A percentile compares a stretch with the other conserved stretches of the same genome.
Evolutionary conservation across 1,140 invertebrate species (phyloP).

Genomic region (Cydia pomonella): DNA sequence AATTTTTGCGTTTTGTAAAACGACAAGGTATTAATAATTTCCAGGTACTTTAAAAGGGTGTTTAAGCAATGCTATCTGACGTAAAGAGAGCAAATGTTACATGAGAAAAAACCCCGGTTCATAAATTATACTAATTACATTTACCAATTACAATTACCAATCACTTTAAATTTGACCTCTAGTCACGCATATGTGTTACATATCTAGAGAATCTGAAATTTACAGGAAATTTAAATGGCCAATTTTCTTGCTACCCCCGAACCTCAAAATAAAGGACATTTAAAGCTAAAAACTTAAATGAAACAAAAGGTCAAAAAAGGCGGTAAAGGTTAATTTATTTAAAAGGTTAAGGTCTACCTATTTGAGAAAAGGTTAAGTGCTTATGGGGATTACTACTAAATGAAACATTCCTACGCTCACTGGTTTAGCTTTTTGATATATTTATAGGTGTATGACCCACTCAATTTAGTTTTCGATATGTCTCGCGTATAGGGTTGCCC

Average conservation of each 20-base stretch:
- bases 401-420: background rate
- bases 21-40: background rate
- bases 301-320: slow-evolving; percentile 6
- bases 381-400: background rate
- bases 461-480: too few relatives aligned
- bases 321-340: slow-evolving; percentile 7
- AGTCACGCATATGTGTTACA: background rate
- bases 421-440: background rate
- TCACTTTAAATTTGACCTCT: background rate
- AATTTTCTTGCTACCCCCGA: background rate
- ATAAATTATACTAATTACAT: background rate
- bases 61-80: background rate
- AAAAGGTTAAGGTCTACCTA: slow-evolving; percentile 3
- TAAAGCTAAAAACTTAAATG: background rate
- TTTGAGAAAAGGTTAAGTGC: background rate
- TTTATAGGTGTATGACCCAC: too few relatives aligned
- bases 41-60: slow-evolving; percentile 3
- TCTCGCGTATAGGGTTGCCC: too few relatives aligned
- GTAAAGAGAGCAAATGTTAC: slow-evolving; percentile 7
- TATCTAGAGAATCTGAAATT: background rate
- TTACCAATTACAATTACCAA: background rate
- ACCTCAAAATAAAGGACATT: background rate
- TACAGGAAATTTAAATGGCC: background rate
- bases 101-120: background rate
- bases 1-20: background rate